phyloP scores from a whole-genome alignment of 2,113 vertebrate genomes.

The Eudyptes chrysolophus region DNA sequence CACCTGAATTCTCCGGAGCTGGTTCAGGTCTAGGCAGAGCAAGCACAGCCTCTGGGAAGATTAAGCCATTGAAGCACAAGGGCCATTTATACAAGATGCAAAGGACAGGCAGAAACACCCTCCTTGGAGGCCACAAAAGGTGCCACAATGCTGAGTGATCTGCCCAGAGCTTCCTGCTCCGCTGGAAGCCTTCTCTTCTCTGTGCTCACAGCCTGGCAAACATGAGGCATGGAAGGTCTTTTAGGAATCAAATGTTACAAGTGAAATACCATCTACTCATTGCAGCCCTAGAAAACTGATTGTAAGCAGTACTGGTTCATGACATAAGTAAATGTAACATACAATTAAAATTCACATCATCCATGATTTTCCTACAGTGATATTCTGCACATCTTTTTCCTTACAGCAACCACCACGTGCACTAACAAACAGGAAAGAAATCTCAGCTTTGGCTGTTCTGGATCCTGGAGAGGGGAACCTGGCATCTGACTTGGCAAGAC shows the following conservation, averaged over 20 bases:
- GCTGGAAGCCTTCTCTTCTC: neutral
- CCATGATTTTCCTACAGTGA: neutral
- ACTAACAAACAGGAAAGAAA: neutral
- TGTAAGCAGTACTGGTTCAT: neutral
- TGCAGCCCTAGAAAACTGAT: neutral
- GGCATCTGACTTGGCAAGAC: neutral
- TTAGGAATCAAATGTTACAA: neutral
- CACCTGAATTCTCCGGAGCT: neutral
- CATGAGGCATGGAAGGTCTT: neutral
- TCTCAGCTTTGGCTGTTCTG: neutral
- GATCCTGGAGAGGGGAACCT: neutral
- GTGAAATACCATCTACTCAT: neutral
- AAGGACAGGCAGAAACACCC: neutral
- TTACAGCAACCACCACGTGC: neutral
- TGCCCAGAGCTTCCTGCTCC: neutral
- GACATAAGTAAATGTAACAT: neutral
- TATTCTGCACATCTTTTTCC: neutral
- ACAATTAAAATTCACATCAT: neutral
- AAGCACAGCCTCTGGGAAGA: constrained; percentile 16
- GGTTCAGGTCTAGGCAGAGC: constrained; percentile 50
- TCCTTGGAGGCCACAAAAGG: neutral
- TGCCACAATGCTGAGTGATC: neutral
- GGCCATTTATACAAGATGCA: neutral
- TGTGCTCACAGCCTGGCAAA: neutral
- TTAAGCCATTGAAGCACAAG: neutral